Evolutionary conservation across 2,888 invertebrate species (phyloP), one percentile per base, ranked within the genome.

Genomic region (Hemicrepidius hirtus): DNA sequence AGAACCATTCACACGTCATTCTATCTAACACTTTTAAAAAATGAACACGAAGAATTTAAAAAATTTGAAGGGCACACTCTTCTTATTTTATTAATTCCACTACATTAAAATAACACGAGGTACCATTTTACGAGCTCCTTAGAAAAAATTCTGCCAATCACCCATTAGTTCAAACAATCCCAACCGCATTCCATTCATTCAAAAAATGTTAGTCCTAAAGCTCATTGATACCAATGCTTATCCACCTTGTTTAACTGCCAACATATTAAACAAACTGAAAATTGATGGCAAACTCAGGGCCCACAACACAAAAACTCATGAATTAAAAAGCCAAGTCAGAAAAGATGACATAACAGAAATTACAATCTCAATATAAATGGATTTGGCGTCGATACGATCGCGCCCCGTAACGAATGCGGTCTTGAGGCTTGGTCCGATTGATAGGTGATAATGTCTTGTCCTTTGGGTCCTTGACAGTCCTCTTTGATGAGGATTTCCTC

Each of bases 311-410:
- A 40, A 62, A 57, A 59, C 49, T 53, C 32, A 65, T 69, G 50
- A 69, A 73, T 69, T 64, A 73, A 67, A 77, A 75, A 78, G 70
- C 77, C 77, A 75, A 80, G 78, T 80, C 79, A 80, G 76, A 73
- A 77, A 81, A 78, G 80, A 83, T 85, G 85, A 85, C 84, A 81
- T 78, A 81, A 84, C 84, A 84, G 73, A 83, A 85, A 84, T 80
- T 80, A 78, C 80, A 85, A 85, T 85, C 85, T 85, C 84, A 85
- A 84, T 85, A 85, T 85, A 85, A 85, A 84, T 84, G 84, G 84
- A 84, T 84, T 85, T 84, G 81, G 82, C 76, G 75, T 75, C 79
- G 85, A 85, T 85, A 84, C 80, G 78, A 85, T 85, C 85, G 75
- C 80, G 80, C 77, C 80, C 78, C 80, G 78, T 82, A 84, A 82